Base-by-base conservation (phyloP, 2,888 invertebrate species). In the Sericinus montela region DNA sequence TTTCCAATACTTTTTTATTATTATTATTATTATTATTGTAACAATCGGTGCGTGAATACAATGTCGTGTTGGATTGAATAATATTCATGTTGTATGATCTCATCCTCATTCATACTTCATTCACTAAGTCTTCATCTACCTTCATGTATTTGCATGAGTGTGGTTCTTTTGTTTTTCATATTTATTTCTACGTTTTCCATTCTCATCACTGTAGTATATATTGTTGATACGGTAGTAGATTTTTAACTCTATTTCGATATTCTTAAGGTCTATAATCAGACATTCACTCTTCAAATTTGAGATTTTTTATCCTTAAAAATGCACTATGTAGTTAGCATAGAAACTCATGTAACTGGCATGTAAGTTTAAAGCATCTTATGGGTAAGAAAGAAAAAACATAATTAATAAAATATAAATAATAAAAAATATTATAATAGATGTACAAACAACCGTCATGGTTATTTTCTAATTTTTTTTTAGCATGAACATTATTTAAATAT, bases 141-240 rank as follows among this genome's bases (percentile, higher is more conserved):
- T 68, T 72, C 75, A 81, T 80, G 73, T 81, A 77, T 74, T 74
- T 87, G 87, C 87, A 87, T 86, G 87, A 87, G 87, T 87, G 87
- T 87, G 87, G 87, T 87, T 87, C n/a, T 65, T 69, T 71, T 69
- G 68, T 67, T 67, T 58, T 60, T 56, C 57, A 56, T 53, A 61
- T 53, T 61, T 62, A 62, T 56, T 55, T 53, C 48, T 43, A 45
- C 5, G 55, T 56, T 54, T 56, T n/a, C 52, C 54, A 60, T 53
- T 49, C 43, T 59, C 69, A 71, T 73, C 62, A 63, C 65, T 72
- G 72, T 74, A 72, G 61, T 58, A 40, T 32, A 1, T 43, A 1
- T 11, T 32, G 13, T n/a, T 11, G 11, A 44, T 37, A 19, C n/a
- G n/a, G 23, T 8, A 13, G 36, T 35, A 49, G 38, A 44, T 34